Conservation (phyloP, 2,113 vertebrate species). For the Melanostigma gelatinosum region DNA sequence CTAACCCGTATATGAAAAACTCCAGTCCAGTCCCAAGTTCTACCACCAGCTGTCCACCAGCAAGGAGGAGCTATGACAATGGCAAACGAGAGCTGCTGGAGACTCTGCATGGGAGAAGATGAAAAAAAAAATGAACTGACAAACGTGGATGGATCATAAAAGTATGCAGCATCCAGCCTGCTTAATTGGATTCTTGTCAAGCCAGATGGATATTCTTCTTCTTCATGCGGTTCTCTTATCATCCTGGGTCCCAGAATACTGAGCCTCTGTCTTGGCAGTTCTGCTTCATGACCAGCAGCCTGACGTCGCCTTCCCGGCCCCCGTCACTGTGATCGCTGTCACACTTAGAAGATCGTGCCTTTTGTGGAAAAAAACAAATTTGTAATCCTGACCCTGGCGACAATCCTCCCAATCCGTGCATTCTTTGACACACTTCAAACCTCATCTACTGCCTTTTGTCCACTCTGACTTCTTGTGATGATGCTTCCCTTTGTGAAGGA, state of each 20-base stretch:
- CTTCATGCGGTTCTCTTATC: conserved; percentile 22
- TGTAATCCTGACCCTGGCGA: conserved; percentile 30
- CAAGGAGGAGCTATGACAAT: not conserved
- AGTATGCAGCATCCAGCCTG: conserved; percentile 18
- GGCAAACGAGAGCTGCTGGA: conserved; percentile 10
- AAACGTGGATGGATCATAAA: conserved; percentile 34
- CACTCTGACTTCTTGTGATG: not conserved
- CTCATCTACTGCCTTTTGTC: conserved; percentile 10
- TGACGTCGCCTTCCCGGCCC: conserved; percentile 5
- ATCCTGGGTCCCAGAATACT: conserved; percentile 19
- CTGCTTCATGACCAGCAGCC: conserved; percentile 19
- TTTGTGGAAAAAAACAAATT: conserved; percentile 28
- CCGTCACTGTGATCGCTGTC: conserved; percentile 37
- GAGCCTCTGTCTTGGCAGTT: conserved; percentile 38
- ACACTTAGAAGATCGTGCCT: conserved; percentile 27
- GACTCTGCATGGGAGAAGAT: conserved; percentile 15
- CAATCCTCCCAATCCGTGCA: conserved; percentile 28
- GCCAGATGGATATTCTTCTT: conserved; percentile 37
- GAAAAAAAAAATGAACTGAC: conserved; percentile 17
- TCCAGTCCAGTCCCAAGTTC: conserved; percentile 3
- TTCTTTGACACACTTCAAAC: conserved; percentile 27
- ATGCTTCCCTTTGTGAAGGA: not conserved
- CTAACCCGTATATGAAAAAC: conserved; percentile 32
- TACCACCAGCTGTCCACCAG: conserved; percentile 31
- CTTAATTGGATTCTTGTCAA: conserved; percentile 34